Evolutionary conservation across 92 coral and sea anemone genomes (phyloP).

Genomic region (Scolanthus callimorphus): DNA sequence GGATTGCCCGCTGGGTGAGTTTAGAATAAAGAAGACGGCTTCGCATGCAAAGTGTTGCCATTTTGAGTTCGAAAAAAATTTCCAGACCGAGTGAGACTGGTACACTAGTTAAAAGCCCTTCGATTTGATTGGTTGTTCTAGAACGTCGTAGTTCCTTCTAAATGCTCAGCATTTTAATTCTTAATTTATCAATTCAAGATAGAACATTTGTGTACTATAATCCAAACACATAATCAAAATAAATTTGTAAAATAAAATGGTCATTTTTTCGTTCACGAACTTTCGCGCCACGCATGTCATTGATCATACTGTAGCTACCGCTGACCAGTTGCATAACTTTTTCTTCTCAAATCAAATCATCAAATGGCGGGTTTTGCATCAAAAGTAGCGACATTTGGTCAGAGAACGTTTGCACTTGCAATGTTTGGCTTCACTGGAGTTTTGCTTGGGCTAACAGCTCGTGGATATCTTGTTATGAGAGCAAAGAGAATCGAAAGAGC

Average conservation of each 20-base stretch:
- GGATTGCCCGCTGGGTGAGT: conserved; percentile 18
- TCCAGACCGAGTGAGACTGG: not conserved
- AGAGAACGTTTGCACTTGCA: conserved; percentile 48
- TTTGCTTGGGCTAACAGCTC: conserved; percentile 31
- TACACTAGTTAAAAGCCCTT: not conserved
- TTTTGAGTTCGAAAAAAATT: conserved; percentile 5
- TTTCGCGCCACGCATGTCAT: too few relatives aligned
- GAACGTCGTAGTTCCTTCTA: not conserved
- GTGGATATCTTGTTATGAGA: conserved; percentile 39
- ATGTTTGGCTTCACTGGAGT: conserved; percentile 27
- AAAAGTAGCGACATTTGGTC: conserved; percentile 49
- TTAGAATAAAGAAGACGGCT: conserved; percentile 17
- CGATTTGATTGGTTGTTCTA: not conserved
- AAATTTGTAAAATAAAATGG: too few relatives aligned
- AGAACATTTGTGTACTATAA: too few relatives aligned
- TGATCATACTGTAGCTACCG: too few relatives aligned
- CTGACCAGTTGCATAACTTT: too few relatives aligned
- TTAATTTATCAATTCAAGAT: too few relatives aligned
- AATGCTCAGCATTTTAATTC: not conserved
- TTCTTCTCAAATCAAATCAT: too few relatives aligned
- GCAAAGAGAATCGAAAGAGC: conserved; percentile 23
- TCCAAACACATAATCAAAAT: too few relatives aligned
- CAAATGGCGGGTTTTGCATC: conserved; percentile 29
- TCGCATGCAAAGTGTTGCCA: conserved; percentile 49
- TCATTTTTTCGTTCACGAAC: too few relatives aligned